phyloP scores from a whole-genome alignment of 2,888 invertebrate species.

The Drosophila prostipennis region DNA sequence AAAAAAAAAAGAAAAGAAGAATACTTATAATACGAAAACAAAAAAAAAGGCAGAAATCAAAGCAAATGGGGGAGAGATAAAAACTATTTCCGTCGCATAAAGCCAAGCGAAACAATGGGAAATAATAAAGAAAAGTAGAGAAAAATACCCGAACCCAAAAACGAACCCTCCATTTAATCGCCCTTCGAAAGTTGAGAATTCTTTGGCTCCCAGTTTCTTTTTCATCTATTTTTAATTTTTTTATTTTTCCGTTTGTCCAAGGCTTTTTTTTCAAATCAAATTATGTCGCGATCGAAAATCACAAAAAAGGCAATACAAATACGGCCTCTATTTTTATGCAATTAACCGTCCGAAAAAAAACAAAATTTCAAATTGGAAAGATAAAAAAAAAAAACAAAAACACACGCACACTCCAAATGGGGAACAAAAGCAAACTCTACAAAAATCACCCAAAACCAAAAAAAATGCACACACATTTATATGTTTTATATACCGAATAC shows the following conservation, averaged over 20 bases:
- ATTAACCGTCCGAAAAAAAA: constrained; percentile 27
- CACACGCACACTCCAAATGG: constrained; percentile 19
- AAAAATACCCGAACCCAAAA: constrained; percentile 3
- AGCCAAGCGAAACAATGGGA: constrained; percentile 51
- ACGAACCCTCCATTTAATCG: neutral
- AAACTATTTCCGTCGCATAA: constrained; percentile 66
- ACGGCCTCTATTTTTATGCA: constrained; percentile 47
- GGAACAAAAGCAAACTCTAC: constrained; percentile 30
- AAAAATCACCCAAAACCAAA: constrained; percentile 18
- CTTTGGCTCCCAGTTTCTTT: constrained; percentile 12
- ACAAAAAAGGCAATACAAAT: constrained; percentile 34
- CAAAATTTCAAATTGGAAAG: constrained; percentile 31
- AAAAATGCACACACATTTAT: constrained; percentile 4
- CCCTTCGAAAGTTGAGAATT: constrained; percentile 36
- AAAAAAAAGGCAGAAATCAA: constrained; percentile 20
- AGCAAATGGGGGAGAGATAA: constrained; percentile 52
- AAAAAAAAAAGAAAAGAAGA: constrained; percentile 12
- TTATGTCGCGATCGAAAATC: constrained; percentile 45
- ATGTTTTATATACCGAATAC: constrained; percentile 3
- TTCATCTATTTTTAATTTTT: constrained; percentile 5
- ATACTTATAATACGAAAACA: constrained; percentile 5
- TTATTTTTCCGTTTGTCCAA: constrained; percentile 12
- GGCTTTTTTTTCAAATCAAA: constrained; percentile 30
- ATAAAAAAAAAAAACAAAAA: constrained; percentile 35
- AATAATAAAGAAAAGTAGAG: constrained; percentile 37